Base-by-base conservation (phyloP, 2,113 vertebrate genomes). In the Sclerurus mexicanus region DNA sequence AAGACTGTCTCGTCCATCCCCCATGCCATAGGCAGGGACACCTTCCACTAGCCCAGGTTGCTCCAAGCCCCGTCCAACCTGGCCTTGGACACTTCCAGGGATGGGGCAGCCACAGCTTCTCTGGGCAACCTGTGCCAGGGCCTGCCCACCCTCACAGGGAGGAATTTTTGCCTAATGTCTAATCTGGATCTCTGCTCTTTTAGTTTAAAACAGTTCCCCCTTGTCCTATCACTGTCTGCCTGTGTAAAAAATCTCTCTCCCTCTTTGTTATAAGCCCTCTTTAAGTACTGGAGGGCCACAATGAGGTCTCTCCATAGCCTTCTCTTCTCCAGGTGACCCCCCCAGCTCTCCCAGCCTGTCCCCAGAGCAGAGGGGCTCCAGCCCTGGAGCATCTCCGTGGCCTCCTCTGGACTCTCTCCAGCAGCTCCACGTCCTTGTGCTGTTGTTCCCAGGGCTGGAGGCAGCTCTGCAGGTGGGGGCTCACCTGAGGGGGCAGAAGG, bases 341-440 rank as follows among this genome's bases (percentile, higher is more conserved):
- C 53, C 39, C 39, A 47, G 53, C n/a, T 60, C 69, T 89, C 78
- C 46, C 62, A 82, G n/a, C 16, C 69, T 60, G 60, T 33, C 46
- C 5, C 18, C 37, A 37, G 31, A 71, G n/a, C 66, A 63, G 75
- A 81, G 67, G 50, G 17, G 67, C 44, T 81, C 24, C 69, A 75
- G 60, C 33, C 28, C 46, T 2, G 13, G 19, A 68, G 1, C 4
- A 55, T 0, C 71, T 62, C n/a, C 0, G 1, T 10, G 39, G 13
- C 7, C 6, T 82, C 78, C 53, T 62, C 87, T 83, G 78, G 55
- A 0, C 4, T 55, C 3, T 0, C 17, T 76, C 30, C 71, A 49
- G 62, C 62, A 83, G 71, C 25, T 83, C 71, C 71, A 69, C 0
- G 0, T 89, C 21, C 47, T 40, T 2, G 4, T 69, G 78, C 0